Base-by-base conservation (phyloP, 23 tunicate genomes). In the Ciona savignyi region DNA sequence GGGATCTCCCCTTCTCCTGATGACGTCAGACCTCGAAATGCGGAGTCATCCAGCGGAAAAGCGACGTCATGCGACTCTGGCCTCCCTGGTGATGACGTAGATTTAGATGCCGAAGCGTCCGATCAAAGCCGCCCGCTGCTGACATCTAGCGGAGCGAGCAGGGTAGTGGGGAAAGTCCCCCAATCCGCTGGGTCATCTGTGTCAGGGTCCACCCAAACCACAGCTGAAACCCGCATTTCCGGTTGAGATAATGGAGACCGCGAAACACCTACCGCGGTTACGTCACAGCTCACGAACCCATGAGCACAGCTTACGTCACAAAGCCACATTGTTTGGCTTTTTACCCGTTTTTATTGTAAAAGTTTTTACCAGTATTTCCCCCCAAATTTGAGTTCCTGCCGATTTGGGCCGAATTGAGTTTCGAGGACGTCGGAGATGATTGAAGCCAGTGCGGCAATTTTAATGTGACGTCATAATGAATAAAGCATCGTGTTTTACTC, bases 41-140 rank as follows among this genome's bases (percentile, higher is more conserved):
- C 56, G 9, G 70, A 72, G 71, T 34, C 70, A 3, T 34, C 70
- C 0, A 76, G 80, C 29, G 85, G 85, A 35, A 88, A 88, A 68
- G 87, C 87, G 6, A 72, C 34, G 34, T 88, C 96, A 22, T 88
- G 96, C 34, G 96, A 88, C 66, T 88, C 96, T 0, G 96, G 96
- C 19, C 73, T 81, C 1, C 96, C 96, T 3, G 30, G 70, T 56
- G 96, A 88, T 21, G 95, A 87, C 25, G 32, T 61, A 9, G 85
- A 81, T 32, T 6, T 63, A 0, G 78, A 74, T 28, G 71, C 71
- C 51, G 85, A 81, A 60, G 80, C 51, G 4, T 61, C 70, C 1
- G 86, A 81, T 33, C 66, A 51, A 63, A 70, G 72, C 34, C 67
- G 83, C 22, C 83, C 83, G 3, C 48, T 78, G n/a, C n/a, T 77